Conservation (phyloP, 2,113 vertebrate species). For the Anarrhichthys ocellatus region DNA sequence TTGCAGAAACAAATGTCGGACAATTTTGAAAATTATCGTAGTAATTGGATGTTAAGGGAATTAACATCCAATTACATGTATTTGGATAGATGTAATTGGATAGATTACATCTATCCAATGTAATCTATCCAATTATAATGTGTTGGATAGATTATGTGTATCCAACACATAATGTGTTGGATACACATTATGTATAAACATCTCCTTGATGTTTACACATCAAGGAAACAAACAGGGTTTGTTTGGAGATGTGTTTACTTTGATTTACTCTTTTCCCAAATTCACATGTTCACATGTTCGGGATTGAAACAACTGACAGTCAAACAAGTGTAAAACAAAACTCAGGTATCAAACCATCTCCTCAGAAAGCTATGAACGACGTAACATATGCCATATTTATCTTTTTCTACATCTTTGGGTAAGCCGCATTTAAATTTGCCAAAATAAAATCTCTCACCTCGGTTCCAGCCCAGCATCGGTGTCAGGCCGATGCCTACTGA, state of each 20-base stretch:
- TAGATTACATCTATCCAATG: too few species aligned
- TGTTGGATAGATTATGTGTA: too few species aligned
- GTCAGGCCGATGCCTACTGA: conserved; percentile 94
- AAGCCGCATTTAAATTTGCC: not conserved
- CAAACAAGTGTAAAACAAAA: not conserved
- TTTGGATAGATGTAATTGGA: too few species aligned
- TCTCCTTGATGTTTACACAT: too few species aligned
- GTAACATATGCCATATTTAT: not conserved
- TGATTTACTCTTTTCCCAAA: not conserved
- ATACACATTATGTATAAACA: too few species aligned
- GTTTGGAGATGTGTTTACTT: not conserved
- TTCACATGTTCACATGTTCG: not conserved
- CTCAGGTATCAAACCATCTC: not conserved
- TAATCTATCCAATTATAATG: too few species aligned
- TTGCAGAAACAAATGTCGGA: not conserved
- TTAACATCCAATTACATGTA: too few species aligned
- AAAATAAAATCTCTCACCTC: conserved; percentile 38
- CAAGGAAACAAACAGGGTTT: not conserved
- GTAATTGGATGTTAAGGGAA: not conserved
- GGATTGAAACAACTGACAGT: not conserved
- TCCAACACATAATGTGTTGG: too few species aligned
- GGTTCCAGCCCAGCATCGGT: conserved; percentile 96
- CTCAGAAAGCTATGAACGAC: not conserved
- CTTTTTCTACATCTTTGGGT: not conserved
- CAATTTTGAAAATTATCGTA: not conserved